Evolutionary conservation across 2,888 invertebrate species (phyloP), one percentile per base, ranked within the genome.

Genomic region (Eilema sororculum): DNA sequence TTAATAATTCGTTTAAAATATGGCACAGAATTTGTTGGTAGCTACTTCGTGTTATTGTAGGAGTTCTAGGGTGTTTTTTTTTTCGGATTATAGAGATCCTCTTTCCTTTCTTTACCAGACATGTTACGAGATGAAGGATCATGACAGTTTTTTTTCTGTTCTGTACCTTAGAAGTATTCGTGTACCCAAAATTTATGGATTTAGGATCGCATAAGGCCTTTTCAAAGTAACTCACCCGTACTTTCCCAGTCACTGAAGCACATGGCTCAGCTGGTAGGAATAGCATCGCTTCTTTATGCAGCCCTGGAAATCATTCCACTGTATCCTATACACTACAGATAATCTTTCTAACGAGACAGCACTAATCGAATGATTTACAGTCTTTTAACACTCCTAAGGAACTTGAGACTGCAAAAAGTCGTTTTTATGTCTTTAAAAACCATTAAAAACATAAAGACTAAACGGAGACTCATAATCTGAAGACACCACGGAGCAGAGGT

Each of bases 401-500:
- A 52, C n/a, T n/a, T n/a, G 52, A 52, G n/a, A 52, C 52, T 52
- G n/a, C n/a, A 20, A 46, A 46, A 46, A 46, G 20, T n/a, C n/a
- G n/a, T n/a, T n/a, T n/a, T n/a, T n/a, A n/a, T n/a, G n/a, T n/a
- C n/a, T n/a, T n/a, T n/a, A n/a, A 20, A 52, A n/a, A n/a, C n/a
- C 52, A 46, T 52, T n/a, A 52, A 52, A 52, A 8, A n/a, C n/a
- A 25, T 41, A 3, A 28, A 30, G 22, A 56, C n/a, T 6, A 22
- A 57, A 22, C 56, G 22, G 30, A 57, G 4, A 33, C 16, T 57
- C 13, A 28, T 52, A 64, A 56, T 71, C 68, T 72, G 77, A 81
- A 79, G 70, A 77, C 74, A 77, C 74, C 28, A 61, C 70, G 66
- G 80, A 69, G 71, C 71, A 64, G 71, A 68, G 77, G 82, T 71